A percentile compares a stretch with the other conserved stretches of the same genome.
These are phyloP conservation scores for Pempheris klunzingeri DNA, from an alignment of 2,797 vertebrate genomes.

Conservation along the genomic window DNA sequence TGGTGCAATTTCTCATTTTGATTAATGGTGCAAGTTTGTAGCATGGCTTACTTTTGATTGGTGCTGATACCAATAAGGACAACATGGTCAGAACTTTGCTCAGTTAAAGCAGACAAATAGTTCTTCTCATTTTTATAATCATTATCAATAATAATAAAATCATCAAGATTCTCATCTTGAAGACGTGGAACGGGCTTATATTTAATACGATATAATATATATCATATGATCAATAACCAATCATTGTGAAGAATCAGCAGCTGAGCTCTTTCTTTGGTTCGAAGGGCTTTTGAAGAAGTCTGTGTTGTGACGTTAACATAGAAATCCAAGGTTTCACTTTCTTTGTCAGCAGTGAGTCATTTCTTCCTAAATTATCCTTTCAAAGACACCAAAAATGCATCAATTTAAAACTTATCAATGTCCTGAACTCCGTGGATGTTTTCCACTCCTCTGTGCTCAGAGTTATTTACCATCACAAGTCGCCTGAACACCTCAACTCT, in stretches of 20 bases:
- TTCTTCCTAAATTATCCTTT: background rate
- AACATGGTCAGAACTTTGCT: background rate
- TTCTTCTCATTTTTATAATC: no score
- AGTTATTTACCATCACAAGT: conserved; percentile 7
- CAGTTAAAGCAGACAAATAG: background rate
- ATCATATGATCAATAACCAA: background rate
- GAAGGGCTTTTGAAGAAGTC: background rate
- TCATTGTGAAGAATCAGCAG: conserved; percentile 3
- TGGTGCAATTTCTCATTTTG: background rate
- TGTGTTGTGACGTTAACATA: background rate
- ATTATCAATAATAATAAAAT: background rate
- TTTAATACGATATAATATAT: background rate
- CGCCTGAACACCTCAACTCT: background rate
- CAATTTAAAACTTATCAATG: background rate
- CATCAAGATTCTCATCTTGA: background rate
- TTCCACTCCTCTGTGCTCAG: background rate
- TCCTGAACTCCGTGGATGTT: background rate
- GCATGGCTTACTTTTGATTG: background rate
- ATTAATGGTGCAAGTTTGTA: background rate
- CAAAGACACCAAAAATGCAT: background rate
- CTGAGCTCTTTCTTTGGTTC: background rate
- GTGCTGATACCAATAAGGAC: background rate
- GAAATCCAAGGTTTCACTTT: background rate
- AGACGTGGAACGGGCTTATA: background rate
- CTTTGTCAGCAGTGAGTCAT: background rate